Base-by-base conservation (phyloP, 2,113 vertebrate species). In the Zosterops hypoxanthus region DNA sequence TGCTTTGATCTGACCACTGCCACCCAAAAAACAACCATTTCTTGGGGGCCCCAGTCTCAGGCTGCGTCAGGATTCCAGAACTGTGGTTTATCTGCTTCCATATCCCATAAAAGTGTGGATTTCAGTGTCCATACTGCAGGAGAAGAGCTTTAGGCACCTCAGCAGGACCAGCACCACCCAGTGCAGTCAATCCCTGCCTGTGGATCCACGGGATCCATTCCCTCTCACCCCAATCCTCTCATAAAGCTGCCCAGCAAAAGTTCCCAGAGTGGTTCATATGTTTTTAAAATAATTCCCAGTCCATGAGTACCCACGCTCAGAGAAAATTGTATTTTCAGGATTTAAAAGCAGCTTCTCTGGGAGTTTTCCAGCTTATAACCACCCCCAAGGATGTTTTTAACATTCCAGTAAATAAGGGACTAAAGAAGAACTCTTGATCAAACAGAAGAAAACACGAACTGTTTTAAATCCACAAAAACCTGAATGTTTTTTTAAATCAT, bases 241-340 rank as follows among this genome's bases (percentile, higher is more conserved):
- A 26, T 2, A 23, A n/a, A 76, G 8, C 44, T 84, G 57, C 36
- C 53, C 22, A 36, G 57, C 23, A 39, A 11, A n/a, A 64, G 34
- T 28, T 81, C 73, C 84, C 21, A 1, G 42, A 7, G 13, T 16
- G 56, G 33, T 10, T 56, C 6, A 3, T 2, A 19, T 31, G 29
- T 14, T 63, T 90, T 31, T 8, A 14, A 46, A 85, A 14, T 47
- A 18, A 36, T 16, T 23, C 34, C 57, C 5, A 7, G 25, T 9
- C 44, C 49, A 9, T 6, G 13, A 56, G 73, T 2, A 36, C 53
- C 66, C 17, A 59, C 12, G 0, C 57, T 75, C 1, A 0, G 29
- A 9, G 41, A 33, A n/a, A 68, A 44, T 1, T 14, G 8, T 15
- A 8, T 63, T 75, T 75, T 29, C 28, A 19, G 84, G 42, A 29